Base-by-base conservation (phyloP, 1,140 invertebrate species). In the Danaus melanippus region DNA sequence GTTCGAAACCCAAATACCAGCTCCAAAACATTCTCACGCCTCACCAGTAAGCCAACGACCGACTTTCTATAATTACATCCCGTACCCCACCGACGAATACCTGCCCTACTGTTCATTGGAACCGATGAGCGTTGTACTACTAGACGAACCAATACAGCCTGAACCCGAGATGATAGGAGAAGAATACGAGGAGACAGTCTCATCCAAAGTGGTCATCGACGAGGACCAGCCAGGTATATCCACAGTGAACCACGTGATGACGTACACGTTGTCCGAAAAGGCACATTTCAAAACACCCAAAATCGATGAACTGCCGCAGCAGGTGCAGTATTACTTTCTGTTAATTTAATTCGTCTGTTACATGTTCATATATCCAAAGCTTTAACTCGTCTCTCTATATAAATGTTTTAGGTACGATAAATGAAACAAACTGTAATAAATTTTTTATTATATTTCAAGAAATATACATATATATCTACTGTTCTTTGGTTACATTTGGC, bases 261-360 rank as follows among this genome's bases (percentile, higher is more conserved):
- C 79, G 0, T 86, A 86, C 43, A 82, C 84, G 0, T 17, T 86
- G 5, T 65, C 75, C 9, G 84, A 86, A 48, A 82, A 81, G 52
- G 63, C 80, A 0, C 81, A 84, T 42, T 86, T 83, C 42, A 82
- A 62, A 56, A 73, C 67, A 4, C 80, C 81, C 1, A 61, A 78
- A 47, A 71, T 84, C 45, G 81, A 84, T 57, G 73, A 71, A 41
- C 49, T 86, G 10, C 84, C 84, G 4, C 73, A 86, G 51, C 81
- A 86, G 60, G 76, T 86, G 77, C 81, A 86, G 49, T 86, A 86
- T 57, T 76, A 73, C 47, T 86, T 86, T 55, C 71, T 77, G 32
- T 58, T 86, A 52, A 69, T 84, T 59, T 85, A 69, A 76, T 15
- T 15, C 3, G 15, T 3, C 15, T 3, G 15, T 15, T 15, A 15